These are phyloP conservation scores for Aphelocoma californica DNA, from an alignment of 2,797 vertebrate species.

Conservation along the genomic window DNA sequence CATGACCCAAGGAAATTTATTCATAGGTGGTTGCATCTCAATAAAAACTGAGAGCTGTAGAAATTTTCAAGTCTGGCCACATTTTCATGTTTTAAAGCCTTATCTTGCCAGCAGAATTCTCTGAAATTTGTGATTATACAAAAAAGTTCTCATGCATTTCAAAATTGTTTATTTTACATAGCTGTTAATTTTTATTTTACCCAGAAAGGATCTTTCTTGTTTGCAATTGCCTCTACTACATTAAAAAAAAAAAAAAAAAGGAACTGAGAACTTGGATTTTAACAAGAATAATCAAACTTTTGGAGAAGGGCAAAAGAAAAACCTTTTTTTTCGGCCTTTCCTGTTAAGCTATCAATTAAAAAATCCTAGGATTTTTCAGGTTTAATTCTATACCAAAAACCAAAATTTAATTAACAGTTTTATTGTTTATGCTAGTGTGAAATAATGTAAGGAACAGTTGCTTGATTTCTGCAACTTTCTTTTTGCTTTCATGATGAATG, in stretches of 20 bases:
- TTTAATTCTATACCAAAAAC: background rate
- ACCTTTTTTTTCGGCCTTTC: background rate
- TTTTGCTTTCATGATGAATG: background rate
- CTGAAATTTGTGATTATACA: background rate
- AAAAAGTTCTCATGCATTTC: background rate
- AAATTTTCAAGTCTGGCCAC: background rate
- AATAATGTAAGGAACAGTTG: background rate
- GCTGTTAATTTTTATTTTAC: background rate
- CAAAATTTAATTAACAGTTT: background rate
- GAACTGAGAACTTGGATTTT: background rate
- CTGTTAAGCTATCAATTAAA: background rate
- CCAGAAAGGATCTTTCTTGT: background rate
- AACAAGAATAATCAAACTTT: background rate
- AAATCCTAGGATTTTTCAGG: background rate
- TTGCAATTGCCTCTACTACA: background rate
- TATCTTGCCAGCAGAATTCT: background rate
- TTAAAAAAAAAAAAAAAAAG: background rate
- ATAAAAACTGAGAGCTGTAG: background rate
- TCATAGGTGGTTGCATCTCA: background rate
- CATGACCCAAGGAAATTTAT: background rate
- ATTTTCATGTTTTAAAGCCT: background rate
- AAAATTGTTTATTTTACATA: background rate
- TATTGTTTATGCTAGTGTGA: background rate
- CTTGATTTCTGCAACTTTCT: background rate
- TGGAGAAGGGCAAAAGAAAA: background rate